Evolutionary conservation across 1,140 invertebrate species (phyloP).

Genomic region (Calephelis nemesis): DNA sequence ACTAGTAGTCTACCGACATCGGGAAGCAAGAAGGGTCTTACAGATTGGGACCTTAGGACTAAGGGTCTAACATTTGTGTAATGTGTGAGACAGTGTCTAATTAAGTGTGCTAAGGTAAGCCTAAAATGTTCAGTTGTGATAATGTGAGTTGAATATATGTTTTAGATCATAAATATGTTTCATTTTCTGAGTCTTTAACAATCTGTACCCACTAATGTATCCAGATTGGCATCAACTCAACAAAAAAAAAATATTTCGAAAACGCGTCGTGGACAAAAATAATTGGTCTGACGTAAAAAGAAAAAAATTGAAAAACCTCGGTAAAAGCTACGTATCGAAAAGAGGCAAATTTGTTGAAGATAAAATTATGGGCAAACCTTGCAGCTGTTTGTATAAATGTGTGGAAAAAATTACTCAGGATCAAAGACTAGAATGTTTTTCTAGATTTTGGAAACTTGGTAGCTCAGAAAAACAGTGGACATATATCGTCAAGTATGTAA

Average conservation of each 20-base stretch:
- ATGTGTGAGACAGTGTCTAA: too few relatives aligned
- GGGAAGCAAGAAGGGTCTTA: too few relatives aligned
- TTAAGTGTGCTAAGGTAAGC: too few relatives aligned
- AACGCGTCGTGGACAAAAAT: not conserved
- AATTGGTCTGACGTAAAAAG: conserved; percentile 14
- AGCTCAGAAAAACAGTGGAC: conserved; percentile 22
- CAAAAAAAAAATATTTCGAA: not conserved
- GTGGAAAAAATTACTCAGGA: conserved; percentile 22
- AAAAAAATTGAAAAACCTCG: conserved; percentile 11
- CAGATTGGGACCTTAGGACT: too few relatives aligned
- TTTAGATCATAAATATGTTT: too few relatives aligned
- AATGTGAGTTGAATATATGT: too few relatives aligned
- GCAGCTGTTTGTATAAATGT: conserved; percentile 21
- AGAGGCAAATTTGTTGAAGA: conserved; percentile 7
- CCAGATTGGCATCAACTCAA: not conserved
- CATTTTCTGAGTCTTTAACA: too few relatives aligned
- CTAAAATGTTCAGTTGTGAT: too few relatives aligned
- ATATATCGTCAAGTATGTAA: conserved; percentile 24
- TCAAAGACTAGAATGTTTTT: conserved; percentile 25
- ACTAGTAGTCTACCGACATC: too few relatives aligned
- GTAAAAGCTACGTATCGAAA: conserved; percentile 16
- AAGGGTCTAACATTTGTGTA: too few relatives aligned
- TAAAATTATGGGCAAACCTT: conserved; percentile 5
- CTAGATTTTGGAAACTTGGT: conserved; percentile 23
- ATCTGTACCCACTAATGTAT: not conserved